Percentiles rank a stretch among this genome's conserved stretches.
Evolutionary conservation across 2,113 vertebrate species (phyloP).

Genomic region (Gavia stellata): DNA sequence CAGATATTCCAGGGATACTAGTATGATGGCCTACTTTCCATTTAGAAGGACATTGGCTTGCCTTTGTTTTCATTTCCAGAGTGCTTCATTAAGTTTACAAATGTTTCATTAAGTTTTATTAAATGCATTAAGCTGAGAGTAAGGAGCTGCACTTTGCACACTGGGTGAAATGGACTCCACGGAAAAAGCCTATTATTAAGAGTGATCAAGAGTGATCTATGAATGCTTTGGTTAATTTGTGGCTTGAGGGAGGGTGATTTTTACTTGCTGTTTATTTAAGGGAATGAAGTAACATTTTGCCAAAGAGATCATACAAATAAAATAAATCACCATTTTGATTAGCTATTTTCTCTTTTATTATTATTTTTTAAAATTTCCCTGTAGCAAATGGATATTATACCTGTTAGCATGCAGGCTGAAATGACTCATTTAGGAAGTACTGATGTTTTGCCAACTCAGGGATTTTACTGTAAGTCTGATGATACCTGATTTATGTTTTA

Average conservation of each 20-base stretch:
- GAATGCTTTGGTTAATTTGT: neutral
- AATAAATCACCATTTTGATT: neutral
- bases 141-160: constrained; percentile 49
- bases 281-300: neutral
- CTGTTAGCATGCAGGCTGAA: neutral
- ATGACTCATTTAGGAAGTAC: neutral
- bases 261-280: neutral
- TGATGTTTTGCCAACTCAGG: neutral
- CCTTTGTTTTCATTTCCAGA: constrained; percentile 57
- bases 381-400: neutral
- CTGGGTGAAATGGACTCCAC: neutral
- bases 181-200: constrained; percentile 25
- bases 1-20: neutral
- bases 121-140: constrained; percentile 60
- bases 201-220: constrained; percentile 23
- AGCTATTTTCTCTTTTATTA: neutral
- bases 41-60: neutral
- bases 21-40: neutral
- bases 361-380: neutral
- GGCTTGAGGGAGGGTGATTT: neutral
- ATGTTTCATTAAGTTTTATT: constrained; percentile 69
- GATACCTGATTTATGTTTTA: neutral
- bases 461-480: neutral
- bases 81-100: constrained; percentile 59
- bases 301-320: neutral